Conservation (phyloP, 2,888 invertebrate genomes). For the Odontocolon sp. region DNA sequence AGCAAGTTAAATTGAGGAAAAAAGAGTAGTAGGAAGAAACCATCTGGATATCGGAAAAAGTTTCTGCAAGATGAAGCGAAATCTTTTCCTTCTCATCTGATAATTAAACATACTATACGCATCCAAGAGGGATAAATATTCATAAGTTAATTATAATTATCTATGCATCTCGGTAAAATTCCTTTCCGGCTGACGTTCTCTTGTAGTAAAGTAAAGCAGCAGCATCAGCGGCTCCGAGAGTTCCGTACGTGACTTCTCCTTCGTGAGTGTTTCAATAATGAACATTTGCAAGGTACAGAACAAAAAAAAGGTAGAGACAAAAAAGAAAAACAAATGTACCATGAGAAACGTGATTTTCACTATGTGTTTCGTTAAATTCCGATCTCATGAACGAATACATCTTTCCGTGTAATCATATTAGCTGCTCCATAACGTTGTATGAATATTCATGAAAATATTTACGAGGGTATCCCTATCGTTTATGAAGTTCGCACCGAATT, state of each 20-base stretch:
- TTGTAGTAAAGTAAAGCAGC: no score
- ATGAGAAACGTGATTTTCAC: no score
- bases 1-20: no score
- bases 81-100: neutral
- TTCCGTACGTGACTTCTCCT: conserved; percentile 24
- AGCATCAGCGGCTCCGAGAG: no score
- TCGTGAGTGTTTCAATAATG: no score
- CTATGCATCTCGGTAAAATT: conserved; percentile 33
- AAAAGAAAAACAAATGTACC: neutral
- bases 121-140: conserved; percentile 15
- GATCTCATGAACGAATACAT: no score
- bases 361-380: no score
- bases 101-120: neutral
- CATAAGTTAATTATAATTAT: conserved; percentile 44
- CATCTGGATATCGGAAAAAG: conserved; percentile 12
- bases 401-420: no score
- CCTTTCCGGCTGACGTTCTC: neutral
- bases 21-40: no score
- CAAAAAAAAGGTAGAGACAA: neutral
- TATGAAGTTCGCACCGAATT: neutral
- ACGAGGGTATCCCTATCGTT: neutral
- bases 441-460: conserved; percentile 26
- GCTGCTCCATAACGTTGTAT: no score
- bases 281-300: neutral
- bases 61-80: neutral